Evolutionary conservation across 1,140 invertebrate genomes (phyloP).

Genomic region (Drosophila ficusphila): DNA sequence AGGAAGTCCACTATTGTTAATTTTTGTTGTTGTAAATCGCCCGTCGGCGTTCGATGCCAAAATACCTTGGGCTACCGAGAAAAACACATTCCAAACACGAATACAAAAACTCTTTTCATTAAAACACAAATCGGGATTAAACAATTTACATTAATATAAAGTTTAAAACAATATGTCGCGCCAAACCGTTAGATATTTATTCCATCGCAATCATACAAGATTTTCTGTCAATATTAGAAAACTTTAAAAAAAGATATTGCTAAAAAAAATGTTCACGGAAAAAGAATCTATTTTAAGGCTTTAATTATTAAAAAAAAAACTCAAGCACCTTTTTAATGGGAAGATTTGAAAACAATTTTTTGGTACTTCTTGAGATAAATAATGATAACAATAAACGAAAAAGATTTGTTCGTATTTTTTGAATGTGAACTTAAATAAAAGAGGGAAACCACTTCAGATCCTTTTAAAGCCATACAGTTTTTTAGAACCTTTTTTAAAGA

Average conservation of each 20-base stretch:
- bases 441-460: not conserved
- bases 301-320: no score
- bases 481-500: not conserved
- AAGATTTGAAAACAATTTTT: no score
- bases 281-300: no score
- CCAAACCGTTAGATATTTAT: not conserved
- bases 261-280: no score
- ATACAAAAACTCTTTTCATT: constrained; percentile 16
- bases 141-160: not conserved
- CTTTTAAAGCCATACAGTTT: constrained; percentile 2
- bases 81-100: constrained; percentile 19
- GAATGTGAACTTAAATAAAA: not conserved
- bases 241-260: constrained; percentile 9
- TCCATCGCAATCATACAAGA: not conserved
- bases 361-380: no score
- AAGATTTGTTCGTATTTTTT: no score
- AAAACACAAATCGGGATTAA: not conserved
- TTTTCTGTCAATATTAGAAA: not conserved
- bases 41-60: constrained; percentile 33
- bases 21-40: constrained; percentile 33
- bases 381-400: no score
- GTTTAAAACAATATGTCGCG: not conserved
- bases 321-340: no score
- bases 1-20: constrained; percentile 33
- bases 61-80: constrained; percentile 7